These are phyloP conservation scores for Parelbella ahira DNA, from an alignment of 2,888 invertebrate genomes.

Conservation along the genomic window DNA sequence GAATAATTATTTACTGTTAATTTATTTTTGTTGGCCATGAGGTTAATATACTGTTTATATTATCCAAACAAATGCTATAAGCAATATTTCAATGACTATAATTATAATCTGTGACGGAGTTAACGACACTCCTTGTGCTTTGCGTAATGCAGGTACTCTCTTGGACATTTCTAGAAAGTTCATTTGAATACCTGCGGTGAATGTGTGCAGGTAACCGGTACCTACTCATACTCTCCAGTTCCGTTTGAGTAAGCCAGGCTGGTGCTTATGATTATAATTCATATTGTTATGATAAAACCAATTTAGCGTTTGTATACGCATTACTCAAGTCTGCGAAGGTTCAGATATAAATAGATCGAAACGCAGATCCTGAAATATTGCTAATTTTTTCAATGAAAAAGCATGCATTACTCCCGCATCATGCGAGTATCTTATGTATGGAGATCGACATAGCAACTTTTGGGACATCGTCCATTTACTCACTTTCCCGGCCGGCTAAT, in stretches of 20 bases:
- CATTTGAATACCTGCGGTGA: conserved; percentile 35
- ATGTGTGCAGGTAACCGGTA: not conserved
- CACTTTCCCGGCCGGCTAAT: conserved; percentile 70
- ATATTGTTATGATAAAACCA: conserved; percentile 31
- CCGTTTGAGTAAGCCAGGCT: conserved; percentile 20
- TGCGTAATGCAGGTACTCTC: conserved; percentile 19
- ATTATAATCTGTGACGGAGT: no score
- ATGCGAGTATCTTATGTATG: conserved; percentile 2
- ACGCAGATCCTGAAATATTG: conserved; percentile 3
- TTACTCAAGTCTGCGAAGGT: conserved; percentile 29
- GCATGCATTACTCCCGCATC: conserved; percentile 12
- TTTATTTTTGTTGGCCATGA: not conserved
- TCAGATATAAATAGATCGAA: conserved; percentile 34
- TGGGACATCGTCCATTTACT: conserved; percentile 39
- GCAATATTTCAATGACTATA: no score
- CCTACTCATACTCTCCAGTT: not conserved
- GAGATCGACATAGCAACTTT: not conserved
- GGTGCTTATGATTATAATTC: conserved; percentile 25
- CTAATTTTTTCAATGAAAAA: conserved; percentile 2
- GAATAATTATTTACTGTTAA: conserved; percentile 2
- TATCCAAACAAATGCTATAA: no score
- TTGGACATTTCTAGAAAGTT: conserved; percentile 51
- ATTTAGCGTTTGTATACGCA: conserved; percentile 29
- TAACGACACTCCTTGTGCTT: conserved; percentile 1
- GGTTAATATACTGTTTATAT: no score